These are phyloP conservation scores for Malachius bipustulatus DNA, from an alignment of 2,888 invertebrate genomes.

Conservation along the genomic window DNA sequence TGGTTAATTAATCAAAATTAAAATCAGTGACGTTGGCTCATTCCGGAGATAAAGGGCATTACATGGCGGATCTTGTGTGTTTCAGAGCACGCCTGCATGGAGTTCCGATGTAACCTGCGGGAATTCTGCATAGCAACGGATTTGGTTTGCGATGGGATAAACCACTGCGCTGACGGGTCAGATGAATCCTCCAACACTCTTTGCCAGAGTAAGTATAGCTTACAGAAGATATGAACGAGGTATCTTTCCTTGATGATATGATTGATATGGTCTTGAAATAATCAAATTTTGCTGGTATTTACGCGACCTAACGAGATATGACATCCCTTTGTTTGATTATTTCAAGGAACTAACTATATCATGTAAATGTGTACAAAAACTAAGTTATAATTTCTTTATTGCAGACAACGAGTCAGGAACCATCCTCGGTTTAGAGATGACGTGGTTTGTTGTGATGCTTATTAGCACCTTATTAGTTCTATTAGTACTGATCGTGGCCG, in stretches of 20 bases:
- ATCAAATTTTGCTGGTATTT: too few species aligned
- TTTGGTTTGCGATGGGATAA: slow-evolving; percentile 82
- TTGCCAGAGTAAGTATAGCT: slow-evolving; percentile 65
- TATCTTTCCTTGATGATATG: too few species aligned
- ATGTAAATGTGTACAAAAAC: too few species aligned
- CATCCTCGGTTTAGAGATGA: slow-evolving; percentile 60
- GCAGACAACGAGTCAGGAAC: slow-evolving; percentile 49
- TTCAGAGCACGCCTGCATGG: slow-evolving; percentile 78
- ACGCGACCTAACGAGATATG: too few species aligned
- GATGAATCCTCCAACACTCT: slow-evolving; percentile 77
- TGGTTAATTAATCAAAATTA: too few species aligned
- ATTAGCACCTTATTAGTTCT: slow-evolving; percentile 58
- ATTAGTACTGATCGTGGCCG: slow-evolving; percentile 55
- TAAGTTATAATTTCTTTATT: slow-evolving; percentile 17
- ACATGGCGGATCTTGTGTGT: too few species aligned
- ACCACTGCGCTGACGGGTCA: slow-evolving; percentile 89
- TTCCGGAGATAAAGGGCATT: too few species aligned
- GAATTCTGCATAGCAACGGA: slow-evolving; percentile 89
- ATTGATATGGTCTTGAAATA: too few species aligned
- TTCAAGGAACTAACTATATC: too few species aligned
- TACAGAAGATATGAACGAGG: too few species aligned
- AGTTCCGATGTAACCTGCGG: slow-evolving; percentile 75
- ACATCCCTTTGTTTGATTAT: too few species aligned
- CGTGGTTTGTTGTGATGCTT: slow-evolving; percentile 63
- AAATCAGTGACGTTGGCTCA: too few species aligned